Conservation (phyloP, 92 coral and sea anemone species). For the Umimayanthus chanpuru region DNA sequence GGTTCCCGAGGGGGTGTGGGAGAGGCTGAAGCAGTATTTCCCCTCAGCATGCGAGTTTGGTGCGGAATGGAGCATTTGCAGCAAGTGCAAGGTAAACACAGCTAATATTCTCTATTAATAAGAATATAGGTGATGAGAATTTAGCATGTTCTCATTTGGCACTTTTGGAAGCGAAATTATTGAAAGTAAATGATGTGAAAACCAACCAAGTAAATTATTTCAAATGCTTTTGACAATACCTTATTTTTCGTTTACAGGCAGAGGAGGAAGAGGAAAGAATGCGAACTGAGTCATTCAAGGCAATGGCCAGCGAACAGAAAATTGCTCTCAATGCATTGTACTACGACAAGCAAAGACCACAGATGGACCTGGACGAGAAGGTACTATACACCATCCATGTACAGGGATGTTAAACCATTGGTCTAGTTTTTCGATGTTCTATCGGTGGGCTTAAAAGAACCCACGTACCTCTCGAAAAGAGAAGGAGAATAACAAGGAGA, state of each 20-base stretch:
- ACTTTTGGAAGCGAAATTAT: not conserved
- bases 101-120: too few relatives aligned
- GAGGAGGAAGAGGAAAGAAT: conserved; percentile 74
- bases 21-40: conserved; percentile 77
- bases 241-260: conserved; percentile 45
- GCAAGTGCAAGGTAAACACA: conserved; percentile 67
- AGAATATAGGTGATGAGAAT: too few relatives aligned
- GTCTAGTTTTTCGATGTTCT: too few relatives aligned
- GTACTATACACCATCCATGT: not conserved
- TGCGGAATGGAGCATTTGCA: conserved; percentile 64
- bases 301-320: conserved; percentile 78
- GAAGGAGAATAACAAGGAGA: too few relatives aligned
- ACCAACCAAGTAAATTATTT: too few relatives aligned
- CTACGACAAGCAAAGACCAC: conserved; percentile 82
- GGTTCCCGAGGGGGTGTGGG: conserved; percentile 80
- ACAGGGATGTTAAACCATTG: too few relatives aligned
- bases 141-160: too few relatives aligned
- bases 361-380: conserved; percentile 46
- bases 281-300: conserved; percentile 58
- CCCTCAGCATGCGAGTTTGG: conserved; percentile 70
- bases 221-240: not conserved
- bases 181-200: not conserved
- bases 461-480: too few relatives aligned
- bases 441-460: too few relatives aligned
- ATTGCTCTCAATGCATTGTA: conserved; percentile 61